Base-by-base conservation (phyloP, 1,140 invertebrate species). In the Probaryconus sp. region DNA sequence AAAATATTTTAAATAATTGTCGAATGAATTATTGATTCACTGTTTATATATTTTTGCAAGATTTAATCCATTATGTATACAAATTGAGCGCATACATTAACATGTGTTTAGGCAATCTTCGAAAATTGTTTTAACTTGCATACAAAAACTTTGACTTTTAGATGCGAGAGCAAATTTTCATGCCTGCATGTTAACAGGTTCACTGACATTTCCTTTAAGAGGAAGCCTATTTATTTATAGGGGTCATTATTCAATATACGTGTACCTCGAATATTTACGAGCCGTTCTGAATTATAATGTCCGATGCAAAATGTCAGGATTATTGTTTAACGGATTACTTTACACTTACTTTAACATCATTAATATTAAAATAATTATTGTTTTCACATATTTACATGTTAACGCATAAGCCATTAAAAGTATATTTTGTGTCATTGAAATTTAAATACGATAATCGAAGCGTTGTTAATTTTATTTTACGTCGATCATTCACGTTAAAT, bases 211-310 rank as follows among this genome's bases (percentile, higher is more conserved):
- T 63, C 55, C 47, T 69, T 61, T 47, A 43, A 70, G 56, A 60
- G 65, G 38, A 53, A 55, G 48, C 47, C 65, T 61, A 61, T 70
- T 70, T 70, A 60, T 70, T 70, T 70, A 60, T 70, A 55, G 28
- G 30, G 55, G 48, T 33, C 65, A 55, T 69, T 69, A 60, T 67
- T 69, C 55, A 69, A 69, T 69, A 69, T 45, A 55, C 30, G 31
- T 38, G 37, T 53, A 53, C 21, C 26, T 33, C 28, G 37, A 42
- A 69, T 60, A 60, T 51, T 60, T 69, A 60, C 45, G 47, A 60
- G 43, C 40, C 24, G 40, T 37, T 10, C 11, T 28, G 33, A 58
- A 51, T 58, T 48, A 68, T 31, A 67, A 11, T 24, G 0, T 21
- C 37, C 61, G 31, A n/a, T 47, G 50, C 33, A 55, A 55, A 65